Evolutionary conservation across 1,140 invertebrate species (phyloP).

Genomic region (Aphelenchoides fujianensis): DNA sequence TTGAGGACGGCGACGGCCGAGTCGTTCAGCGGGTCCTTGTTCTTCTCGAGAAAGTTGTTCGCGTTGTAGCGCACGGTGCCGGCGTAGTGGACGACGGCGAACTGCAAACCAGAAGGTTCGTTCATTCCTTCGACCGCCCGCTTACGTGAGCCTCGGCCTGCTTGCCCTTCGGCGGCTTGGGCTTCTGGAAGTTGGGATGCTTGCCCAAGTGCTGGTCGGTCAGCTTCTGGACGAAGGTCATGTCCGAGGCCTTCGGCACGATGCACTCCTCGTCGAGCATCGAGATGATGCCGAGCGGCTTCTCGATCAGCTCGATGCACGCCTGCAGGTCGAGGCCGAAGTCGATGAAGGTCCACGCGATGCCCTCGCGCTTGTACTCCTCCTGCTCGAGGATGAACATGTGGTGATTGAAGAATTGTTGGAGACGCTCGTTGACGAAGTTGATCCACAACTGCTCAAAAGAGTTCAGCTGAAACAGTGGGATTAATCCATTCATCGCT

Average conservation of each 20-base stretch:
- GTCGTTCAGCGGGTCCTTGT: constrained; percentile 68
- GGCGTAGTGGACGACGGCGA: constrained; percentile 62
- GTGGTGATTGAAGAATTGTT: constrained; percentile 99
- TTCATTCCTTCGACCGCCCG: no score
- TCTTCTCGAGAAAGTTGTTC: constrained; percentile 62
- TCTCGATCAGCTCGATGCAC: constrained; percentile 98
- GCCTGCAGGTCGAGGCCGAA: constrained; percentile 97
- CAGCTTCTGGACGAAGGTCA: constrained; percentile 96
- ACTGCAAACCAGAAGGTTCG: no score
- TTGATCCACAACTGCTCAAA: constrained; percentile 99
- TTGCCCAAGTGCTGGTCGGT: constrained; percentile 98
- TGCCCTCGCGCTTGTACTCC: constrained; percentile 95
- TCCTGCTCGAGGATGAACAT: constrained; percentile 99
- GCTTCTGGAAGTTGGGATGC: constrained; percentile 88
- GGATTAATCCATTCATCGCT: constrained; percentile 4
- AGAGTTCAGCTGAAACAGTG: constrained; percentile 80
- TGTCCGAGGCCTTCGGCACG: constrained; percentile 99
- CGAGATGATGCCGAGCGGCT: constrained; percentile 99
- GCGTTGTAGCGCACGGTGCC: constrained; percentile 66
- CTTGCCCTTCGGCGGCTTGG: constrained; percentile 91
- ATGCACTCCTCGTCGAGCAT: constrained; percentile 99
- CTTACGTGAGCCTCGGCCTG: constrained; percentile 76
- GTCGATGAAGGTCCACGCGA: constrained; percentile 98
- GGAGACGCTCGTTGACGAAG: constrained; percentile 99
- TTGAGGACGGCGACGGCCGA: constrained; percentile 89